phyloP scores from a whole-genome alignment of 1,140 invertebrate genomes.

The Camponotus pennsylvanicus region DNA sequence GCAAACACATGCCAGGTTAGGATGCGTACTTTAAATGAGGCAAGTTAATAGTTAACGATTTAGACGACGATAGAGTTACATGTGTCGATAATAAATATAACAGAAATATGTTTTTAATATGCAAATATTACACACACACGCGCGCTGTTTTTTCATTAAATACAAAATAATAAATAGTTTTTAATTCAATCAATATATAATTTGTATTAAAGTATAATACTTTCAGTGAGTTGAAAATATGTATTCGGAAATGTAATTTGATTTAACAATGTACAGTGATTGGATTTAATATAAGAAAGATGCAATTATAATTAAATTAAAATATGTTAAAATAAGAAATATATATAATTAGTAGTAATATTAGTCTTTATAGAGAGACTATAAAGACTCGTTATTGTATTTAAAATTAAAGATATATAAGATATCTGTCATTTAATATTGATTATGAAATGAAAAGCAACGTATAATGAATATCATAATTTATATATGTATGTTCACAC shows the following conservation, averaged over 20 bases:
- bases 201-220: background rate
- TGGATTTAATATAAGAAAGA: no score
- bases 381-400: background rate
- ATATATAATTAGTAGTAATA: background rate
- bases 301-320: background rate
- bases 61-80: background rate
- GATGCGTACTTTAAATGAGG: background rate
- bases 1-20: slow-evolving; percentile 8
- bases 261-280: background rate
- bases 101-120: background rate
- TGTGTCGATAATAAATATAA: background rate
- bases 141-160: background rate
- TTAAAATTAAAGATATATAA: background rate
- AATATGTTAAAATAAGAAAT: background rate
- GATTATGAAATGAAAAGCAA: background rate
- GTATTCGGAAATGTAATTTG: background rate
- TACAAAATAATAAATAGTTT: slow-evolving; percentile 1
- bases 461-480: background rate
- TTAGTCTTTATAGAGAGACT: background rate
- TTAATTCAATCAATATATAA: background rate
- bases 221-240: background rate
- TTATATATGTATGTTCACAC: background rate
- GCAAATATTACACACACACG: background rate
- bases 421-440: background rate
- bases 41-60: background rate